Percentiles rank a stretch among this genome's conserved stretches.
Evolutionary conservation across 1,140 invertebrate genomes (phyloP).

Genomic region (Zaprionus africanus): DNA sequence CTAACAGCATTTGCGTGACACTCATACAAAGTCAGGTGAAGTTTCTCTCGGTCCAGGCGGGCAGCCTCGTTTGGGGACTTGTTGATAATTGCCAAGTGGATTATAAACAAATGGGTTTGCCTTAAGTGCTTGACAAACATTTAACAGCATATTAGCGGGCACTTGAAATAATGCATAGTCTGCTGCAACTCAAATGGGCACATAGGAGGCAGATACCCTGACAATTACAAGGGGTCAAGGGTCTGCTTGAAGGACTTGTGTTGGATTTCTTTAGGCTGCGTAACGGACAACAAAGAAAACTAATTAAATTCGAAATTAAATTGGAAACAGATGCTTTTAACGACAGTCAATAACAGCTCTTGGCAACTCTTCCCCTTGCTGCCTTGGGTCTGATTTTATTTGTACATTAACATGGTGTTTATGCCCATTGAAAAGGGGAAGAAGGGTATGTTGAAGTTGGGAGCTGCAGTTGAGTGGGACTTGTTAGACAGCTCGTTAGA

Average conservation of each 20-base stretch:
- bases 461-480: too few species aligned
- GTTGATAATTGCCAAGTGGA: conserved; percentile 6
- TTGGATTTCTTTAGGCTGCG: conserved; percentile 17
- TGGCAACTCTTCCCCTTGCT: background rate
- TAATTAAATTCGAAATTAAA: conserved; percentile 48
- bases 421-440: background rate
- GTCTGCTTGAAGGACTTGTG: background rate
- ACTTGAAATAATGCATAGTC: background rate
- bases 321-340: conserved; percentile 34
- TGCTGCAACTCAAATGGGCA: background rate
- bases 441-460: background rate
- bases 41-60: background rate
- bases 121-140: background rate
- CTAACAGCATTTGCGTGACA: conserved; percentile 77
- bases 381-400: background rate
- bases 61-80: background rate
- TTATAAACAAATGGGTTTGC: conserved; percentile 1
- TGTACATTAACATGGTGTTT: background rate
- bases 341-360: conserved; percentile 37
- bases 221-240: conserved; percentile 10
- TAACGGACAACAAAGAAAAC: conserved; percentile 31
- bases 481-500: too few species aligned
- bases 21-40: conserved; percentile 54
- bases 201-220: background rate
- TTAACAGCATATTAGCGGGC: conserved; percentile 4